A percentile compares a stretch with the other conserved stretches of the same genome.
Conservation (phyloP, 2,888 invertebrate genomes). For the Rosalia funebris region DNA sequence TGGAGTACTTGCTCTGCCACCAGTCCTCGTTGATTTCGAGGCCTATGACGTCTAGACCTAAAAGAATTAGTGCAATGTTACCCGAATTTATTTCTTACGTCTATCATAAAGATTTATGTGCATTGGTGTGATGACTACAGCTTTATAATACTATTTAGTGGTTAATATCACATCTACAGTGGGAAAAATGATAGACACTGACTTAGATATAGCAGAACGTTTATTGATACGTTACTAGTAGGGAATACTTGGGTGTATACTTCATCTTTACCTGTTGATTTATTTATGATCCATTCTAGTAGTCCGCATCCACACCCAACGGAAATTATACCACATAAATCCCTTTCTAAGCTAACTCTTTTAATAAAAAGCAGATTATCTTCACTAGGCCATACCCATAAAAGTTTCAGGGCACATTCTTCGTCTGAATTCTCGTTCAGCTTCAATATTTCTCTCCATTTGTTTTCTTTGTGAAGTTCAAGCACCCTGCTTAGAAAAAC, state of each 20-base stretch:
- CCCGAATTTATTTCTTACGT: no score
- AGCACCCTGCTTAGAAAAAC: conserved; percentile 61
- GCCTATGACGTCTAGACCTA: conserved; percentile 68
- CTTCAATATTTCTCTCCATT: conserved; percentile 64
- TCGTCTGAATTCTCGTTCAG: conserved; percentile 66
- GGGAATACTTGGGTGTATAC: no score
- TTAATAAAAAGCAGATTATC: conserved; percentile 72
- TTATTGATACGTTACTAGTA: no score
- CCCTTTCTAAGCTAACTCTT: conserved; percentile 61
- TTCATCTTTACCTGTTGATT: conserved; percentile 71
- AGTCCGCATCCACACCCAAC: conserved; percentile 84
- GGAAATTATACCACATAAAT: conserved; percentile 70
- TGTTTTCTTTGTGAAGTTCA: conserved; percentile 61
- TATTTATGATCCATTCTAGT: conserved; percentile 81
- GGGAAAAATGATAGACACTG: no score
- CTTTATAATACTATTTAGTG: no score
- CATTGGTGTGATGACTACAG: no score
- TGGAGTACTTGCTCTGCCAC: conserved; percentile 83
- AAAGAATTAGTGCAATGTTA: no score
- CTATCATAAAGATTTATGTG: no score
- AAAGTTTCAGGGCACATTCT: conserved; percentile 59
- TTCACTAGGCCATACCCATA: conserved; percentile 81
- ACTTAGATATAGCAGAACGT: no score
- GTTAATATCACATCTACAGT: no score
- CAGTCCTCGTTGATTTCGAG: conserved; percentile 82